phyloP scores from a whole-genome alignment of 1,140 invertebrate species.

The Zaprionus lachaisei region DNA sequence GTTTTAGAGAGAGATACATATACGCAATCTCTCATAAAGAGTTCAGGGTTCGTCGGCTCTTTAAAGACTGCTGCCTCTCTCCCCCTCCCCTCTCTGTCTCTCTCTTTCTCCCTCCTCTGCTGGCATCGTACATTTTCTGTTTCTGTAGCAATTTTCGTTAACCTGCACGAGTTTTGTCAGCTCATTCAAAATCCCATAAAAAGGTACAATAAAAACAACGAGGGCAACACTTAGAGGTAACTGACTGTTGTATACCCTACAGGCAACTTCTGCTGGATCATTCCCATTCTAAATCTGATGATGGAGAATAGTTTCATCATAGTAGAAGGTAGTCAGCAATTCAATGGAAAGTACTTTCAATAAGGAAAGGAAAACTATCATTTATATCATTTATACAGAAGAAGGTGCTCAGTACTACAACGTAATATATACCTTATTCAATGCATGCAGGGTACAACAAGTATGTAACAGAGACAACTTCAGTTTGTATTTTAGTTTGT shows the following conservation, averaged over 20 bases:
- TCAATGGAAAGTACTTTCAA: too few relatives aligned
- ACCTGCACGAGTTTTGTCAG: slow-evolving; percentile 62
- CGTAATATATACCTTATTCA: neutral
- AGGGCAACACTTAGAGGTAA: neutral
- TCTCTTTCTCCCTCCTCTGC: slow-evolving; percentile 30
- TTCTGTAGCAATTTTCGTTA: slow-evolving; percentile 46
- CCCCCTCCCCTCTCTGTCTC: slow-evolving; percentile 35
- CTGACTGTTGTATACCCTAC: neutral
- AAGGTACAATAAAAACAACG: slow-evolving; percentile 54
- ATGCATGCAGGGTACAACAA: too few relatives aligned
- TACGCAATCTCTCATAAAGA: slow-evolving; percentile 36
- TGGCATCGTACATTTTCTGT: neutral
- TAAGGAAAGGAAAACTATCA: too few relatives aligned
- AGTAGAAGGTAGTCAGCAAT: too few relatives aligned
- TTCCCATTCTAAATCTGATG: too few relatives aligned
- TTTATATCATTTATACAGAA: too few relatives aligned
- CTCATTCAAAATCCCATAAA: slow-evolving; percentile 61
- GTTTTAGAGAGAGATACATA: slow-evolving; percentile 22
- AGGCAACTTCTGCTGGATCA: neutral
- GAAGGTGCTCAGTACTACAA: neutral
- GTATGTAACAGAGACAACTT: neutral
- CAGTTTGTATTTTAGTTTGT: neutral
- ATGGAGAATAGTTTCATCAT: too few relatives aligned
- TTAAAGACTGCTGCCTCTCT: slow-evolving; percentile 38
- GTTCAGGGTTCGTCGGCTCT: slow-evolving; percentile 26